A percentile compares a stretch with the other conserved stretches of the same genome.
These are phyloP conservation scores for Mechanitis messenoides DNA, from an alignment of 2,888 invertebrate genomes.

Conservation along the genomic window DNA sequence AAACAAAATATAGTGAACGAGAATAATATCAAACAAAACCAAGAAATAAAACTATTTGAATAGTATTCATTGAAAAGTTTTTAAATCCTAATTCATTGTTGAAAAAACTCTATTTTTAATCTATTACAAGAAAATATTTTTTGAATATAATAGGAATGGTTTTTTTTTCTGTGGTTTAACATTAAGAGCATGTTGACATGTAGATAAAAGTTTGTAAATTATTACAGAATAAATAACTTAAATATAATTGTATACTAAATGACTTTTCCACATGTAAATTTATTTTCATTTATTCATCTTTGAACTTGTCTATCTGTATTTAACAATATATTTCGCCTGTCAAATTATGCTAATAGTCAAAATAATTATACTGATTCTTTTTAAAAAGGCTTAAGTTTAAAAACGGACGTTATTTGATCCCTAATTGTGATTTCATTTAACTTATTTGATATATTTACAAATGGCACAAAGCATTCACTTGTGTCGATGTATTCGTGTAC, in stretches of 20 bases:
- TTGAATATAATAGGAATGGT: too few species aligned
- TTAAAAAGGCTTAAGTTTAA: neutral
- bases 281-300: neutral
- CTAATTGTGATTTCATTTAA: slow-evolving; percentile 14
- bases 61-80: too few species aligned
- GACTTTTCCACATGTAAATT: slow-evolving; percentile 43
- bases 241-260: slow-evolving; percentile 50
- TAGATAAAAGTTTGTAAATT: slow-evolving; percentile 19
- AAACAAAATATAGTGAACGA: neutral
- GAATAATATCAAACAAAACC: too few species aligned
- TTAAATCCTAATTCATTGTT: too few species aligned
- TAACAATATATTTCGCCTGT: too few species aligned
- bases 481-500: slow-evolving; percentile 44
- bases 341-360: too few species aligned
- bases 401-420: slow-evolving; percentile 4
- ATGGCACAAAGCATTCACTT: slow-evolving; percentile 71
- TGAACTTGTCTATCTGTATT: neutral
- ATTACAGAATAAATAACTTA: slow-evolving; percentile 69
- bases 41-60: too few species aligned
- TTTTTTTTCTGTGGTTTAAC: too few species aligned
- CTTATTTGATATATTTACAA: slow-evolving; percentile 36
- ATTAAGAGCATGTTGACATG: too few species aligned
- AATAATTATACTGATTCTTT: too few species aligned
- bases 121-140: too few species aligned
- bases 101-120: too few species aligned